Conservation (phyloP, 2,888 invertebrate species). For the Ormyrus pomaceus region DNA sequence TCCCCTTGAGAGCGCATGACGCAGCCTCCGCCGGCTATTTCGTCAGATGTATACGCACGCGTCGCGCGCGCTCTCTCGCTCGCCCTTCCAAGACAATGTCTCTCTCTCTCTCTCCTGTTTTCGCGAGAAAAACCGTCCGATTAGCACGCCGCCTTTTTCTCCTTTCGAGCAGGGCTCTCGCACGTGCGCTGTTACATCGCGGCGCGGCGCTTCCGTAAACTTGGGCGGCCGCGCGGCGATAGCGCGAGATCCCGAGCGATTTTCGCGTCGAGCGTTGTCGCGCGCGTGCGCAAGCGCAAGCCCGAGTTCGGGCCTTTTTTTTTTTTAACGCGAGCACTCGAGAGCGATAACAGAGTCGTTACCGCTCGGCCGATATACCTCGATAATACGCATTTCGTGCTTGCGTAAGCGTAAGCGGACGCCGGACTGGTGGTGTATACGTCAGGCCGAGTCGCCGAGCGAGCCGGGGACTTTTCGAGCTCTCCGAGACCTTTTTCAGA, state of each 20-base stretch:
- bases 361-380: not conserved
- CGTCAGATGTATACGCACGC: not conserved
- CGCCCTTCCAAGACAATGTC: too few relatives aligned
- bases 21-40: conserved; percentile 10
- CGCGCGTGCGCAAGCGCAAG: not conserved
- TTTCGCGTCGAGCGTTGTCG: not conserved
- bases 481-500: not conserved
- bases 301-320: not conserved
- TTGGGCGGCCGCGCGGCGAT: conserved; percentile 3
- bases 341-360: conserved; percentile 48
- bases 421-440: too few relatives aligned
- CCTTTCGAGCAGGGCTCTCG: not conserved
- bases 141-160: not conserved
- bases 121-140: too few relatives aligned
- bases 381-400: not conserved
- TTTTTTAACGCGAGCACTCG: conserved; percentile 37
- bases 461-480: not conserved
- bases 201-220: conserved; percentile 40
- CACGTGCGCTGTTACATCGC: not conserved
- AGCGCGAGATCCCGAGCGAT: not conserved
- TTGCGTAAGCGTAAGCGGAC: conserved; percentile 1
- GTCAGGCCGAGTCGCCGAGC: not conserved
- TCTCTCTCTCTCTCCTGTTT: too few relatives aligned
- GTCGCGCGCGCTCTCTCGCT: too few relatives aligned
- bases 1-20: not conserved